A percentile compares a stretch with the other conserved stretches of the same genome.
Conservation (phyloP, 2,113 vertebrate genomes). For the Furnarius figulus region DNA sequence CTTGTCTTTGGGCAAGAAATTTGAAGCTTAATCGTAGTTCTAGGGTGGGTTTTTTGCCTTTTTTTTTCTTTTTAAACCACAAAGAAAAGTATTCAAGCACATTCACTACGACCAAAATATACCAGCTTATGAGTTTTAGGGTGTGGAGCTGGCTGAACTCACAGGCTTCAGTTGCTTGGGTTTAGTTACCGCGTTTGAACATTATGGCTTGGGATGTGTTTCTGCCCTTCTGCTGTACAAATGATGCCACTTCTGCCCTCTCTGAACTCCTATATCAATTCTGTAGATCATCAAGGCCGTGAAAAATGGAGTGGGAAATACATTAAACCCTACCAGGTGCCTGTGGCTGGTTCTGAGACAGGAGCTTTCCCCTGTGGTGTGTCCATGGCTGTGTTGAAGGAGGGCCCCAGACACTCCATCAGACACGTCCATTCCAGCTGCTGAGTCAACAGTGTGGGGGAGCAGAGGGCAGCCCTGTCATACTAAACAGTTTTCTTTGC, state of each 20-base stretch:
- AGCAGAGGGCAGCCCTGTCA: slow-evolving; percentile 17
- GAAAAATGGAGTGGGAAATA: background rate
- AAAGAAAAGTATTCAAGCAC: background rate
- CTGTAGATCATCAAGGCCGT: background rate
- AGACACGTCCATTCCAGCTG: slow-evolving; percentile 18
- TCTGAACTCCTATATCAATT: background rate
- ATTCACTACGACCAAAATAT: background rate
- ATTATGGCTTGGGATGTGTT: background rate
- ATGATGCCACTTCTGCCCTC: background rate
- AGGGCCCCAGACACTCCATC: background rate
- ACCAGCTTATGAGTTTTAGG: background rate
- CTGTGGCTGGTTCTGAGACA: background rate
- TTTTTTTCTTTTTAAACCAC: background rate
- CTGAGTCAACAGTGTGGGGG: slow-evolving; percentile 45
- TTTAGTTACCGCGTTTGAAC: background rate
- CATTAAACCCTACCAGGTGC: background rate
- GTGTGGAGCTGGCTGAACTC: background rate
- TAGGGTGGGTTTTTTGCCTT: accelerated
- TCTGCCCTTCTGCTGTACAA: background rate
- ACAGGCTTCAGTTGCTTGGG: accelerated
- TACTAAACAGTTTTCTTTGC: slow-evolving; percentile 64
- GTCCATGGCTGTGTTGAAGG: background rate
- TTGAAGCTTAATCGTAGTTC: background rate
- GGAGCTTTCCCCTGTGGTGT: background rate
- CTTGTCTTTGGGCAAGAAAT: background rate